phyloP scores from a whole-genome alignment of 2,113 vertebrate genomes.

The Malurus melanocephalus region DNA sequence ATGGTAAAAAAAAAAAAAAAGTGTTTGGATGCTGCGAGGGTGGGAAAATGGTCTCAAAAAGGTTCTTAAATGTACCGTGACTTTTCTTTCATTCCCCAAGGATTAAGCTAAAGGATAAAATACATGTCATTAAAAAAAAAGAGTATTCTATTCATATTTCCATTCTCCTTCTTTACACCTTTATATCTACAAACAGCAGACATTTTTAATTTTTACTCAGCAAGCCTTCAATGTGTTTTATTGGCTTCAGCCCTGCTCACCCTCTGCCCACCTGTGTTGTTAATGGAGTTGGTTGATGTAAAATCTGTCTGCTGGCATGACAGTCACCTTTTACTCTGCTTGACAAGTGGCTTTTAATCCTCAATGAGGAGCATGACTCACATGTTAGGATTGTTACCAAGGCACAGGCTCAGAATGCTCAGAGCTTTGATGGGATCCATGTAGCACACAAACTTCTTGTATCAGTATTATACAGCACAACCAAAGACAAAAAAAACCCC shows the following conservation, averaged over 20 bases:
- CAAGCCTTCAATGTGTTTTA: neutral
- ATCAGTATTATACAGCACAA: neutral
- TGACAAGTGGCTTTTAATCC: neutral
- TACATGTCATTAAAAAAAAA: neutral
- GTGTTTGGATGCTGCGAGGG: neutral
- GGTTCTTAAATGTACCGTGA: neutral
- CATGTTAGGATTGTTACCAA: neutral
- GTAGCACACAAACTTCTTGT: neutral
- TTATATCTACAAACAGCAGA: neutral
- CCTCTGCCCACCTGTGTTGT: neutral
- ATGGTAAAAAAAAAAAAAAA: neutral
- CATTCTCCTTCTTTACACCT: neutral
- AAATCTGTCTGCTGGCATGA: neutral
- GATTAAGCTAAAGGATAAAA: neutral
- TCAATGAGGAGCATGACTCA: neutral
- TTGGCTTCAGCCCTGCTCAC: neutral
- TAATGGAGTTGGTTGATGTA: neutral
- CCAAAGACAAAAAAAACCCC: rapidly evolving
- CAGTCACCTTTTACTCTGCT: neutral
- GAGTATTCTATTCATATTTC: neutral
- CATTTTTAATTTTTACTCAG: neutral
- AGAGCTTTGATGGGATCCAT: neutral
- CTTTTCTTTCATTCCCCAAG: neutral
- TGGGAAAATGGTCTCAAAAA: neutral
- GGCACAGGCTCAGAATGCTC: neutral